These are phyloP conservation scores for Cherax quadricarinatus DNA, from an alignment of 1,140 invertebrate species.

Conservation along the genomic window DNA sequence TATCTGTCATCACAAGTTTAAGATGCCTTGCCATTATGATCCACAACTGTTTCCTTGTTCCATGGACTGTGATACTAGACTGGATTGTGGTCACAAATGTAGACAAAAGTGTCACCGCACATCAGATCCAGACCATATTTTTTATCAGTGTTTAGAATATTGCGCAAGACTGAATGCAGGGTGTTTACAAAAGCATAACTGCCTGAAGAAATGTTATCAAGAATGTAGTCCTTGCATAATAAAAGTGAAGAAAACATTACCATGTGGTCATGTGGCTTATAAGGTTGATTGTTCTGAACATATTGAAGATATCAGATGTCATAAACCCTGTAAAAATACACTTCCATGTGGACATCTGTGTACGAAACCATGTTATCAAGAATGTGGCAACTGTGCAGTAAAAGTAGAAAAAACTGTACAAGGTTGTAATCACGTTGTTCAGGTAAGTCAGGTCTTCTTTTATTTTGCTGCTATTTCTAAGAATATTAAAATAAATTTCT, in stretches of 20 bases:
- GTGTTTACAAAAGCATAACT: constrained; percentile 71
- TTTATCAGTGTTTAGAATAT: constrained; percentile 31
- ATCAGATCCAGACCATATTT: constrained; percentile 55
- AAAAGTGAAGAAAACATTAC: constrained; percentile 31
- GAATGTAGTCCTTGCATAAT: constrained; percentile 50
- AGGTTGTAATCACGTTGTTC: constrained; percentile 30
- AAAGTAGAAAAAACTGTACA: constrained; percentile 29
- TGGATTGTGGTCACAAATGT: constrained; percentile 66
- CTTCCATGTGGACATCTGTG: constrained; percentile 73
- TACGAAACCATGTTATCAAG: constrained; percentile 50
- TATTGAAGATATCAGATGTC: constrained; percentile 41
- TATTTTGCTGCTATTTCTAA: no score
- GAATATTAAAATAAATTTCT: no score
- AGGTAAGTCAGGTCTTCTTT: constrained; percentile 32
- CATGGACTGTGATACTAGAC: constrained; percentile 29
- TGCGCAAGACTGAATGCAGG: constrained; percentile 39
- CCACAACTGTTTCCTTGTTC: constrained; percentile 11
- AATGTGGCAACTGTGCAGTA: constrained; percentile 62
- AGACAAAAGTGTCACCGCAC: constrained; percentile 33
- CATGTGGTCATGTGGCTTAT: constrained; percentile 52
- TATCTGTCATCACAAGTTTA: constrained; percentile 41
- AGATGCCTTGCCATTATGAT: constrained; percentile 42
- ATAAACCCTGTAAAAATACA: constrained; percentile 59
- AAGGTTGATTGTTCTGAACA: constrained; percentile 17
- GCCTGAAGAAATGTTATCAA: constrained; percentile 62